Conservation (phyloP, 2,113 vertebrate genomes). For the Tupaia tana region DNA sequence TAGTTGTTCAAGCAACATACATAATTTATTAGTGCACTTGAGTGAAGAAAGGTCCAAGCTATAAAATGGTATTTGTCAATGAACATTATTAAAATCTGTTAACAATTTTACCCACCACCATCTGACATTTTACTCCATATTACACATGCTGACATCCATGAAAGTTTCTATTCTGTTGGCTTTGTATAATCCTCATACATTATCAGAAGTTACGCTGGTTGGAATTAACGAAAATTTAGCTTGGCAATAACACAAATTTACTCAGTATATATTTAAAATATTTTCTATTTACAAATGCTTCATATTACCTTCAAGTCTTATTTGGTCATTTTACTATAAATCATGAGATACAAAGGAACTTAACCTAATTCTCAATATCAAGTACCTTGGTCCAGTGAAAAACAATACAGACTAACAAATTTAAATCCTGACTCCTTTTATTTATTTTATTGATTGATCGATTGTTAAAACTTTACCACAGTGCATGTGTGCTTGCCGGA, state of each 20-base stretch:
- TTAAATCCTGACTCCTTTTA: not conserved
- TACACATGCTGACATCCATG: not conserved
- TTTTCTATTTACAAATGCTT: slow-evolving; percentile 48
- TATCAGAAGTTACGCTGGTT: slow-evolving; percentile 54
- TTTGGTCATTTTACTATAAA: slow-evolving; percentile 44
- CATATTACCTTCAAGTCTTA: slow-evolving; percentile 32
- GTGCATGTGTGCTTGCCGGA: too few relatives aligned
- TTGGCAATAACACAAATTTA: slow-evolving; percentile 36
- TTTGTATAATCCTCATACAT: slow-evolving; percentile 36
- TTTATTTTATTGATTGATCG: too few relatives aligned
- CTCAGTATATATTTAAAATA: slow-evolving; percentile 10
- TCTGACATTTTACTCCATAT: slow-evolving; percentile 62
- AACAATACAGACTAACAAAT: slow-evolving; percentile 35
- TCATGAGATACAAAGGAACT: not conserved
- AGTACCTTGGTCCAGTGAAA: slow-evolving; percentile 25
- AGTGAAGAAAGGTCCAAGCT: slow-evolving; percentile 84
- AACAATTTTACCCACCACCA: slow-evolving; percentile 73
- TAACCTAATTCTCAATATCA: slow-evolving; percentile 46
- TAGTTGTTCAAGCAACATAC: slow-evolving; percentile 97
- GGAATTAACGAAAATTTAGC: slow-evolving; percentile 25
- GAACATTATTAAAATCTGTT: slow-evolving; percentile 82
- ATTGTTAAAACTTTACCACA: too few relatives aligned
- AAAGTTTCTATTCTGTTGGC: slow-evolving; percentile 25
- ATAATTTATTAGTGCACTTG: slow-evolving; percentile 93
- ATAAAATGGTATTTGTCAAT: slow-evolving; percentile 84